Conservation (phyloP, 1,140 invertebrate genomes). For the Arion vulgaris region DNA sequence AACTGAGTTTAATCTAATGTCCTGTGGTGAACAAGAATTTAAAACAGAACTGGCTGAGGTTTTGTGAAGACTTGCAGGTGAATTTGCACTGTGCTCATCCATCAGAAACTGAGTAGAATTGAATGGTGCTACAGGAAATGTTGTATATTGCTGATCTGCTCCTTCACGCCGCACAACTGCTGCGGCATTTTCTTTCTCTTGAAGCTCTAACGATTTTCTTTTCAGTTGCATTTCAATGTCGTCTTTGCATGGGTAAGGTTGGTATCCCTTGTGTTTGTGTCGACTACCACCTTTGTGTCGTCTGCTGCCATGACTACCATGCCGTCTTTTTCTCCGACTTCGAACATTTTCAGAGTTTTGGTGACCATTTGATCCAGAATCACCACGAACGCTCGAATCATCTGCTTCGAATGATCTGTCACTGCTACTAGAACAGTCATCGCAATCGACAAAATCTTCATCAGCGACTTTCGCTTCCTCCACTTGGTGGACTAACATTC, state of each 20-base stretch:
- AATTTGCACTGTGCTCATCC: conserved; percentile 29
- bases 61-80: conserved; percentile 19
- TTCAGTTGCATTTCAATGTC: conserved; percentile 21
- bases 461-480: not conserved
- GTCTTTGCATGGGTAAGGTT: conserved; percentile 1
- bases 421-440: conserved; percentile 34
- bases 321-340: conserved; percentile 18
- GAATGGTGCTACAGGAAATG: conserved; percentile 34
- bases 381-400: conserved; percentile 1
- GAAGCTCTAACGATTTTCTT: conserved; percentile 25
- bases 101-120: conserved; percentile 40
- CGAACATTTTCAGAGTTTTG: not conserved
- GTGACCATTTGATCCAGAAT: not conserved
- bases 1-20: conserved; percentile 2
- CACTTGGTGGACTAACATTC: not conserved
- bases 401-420: conserved; percentile 37
- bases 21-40: not conserved
- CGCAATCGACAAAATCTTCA: conserved; percentile 11
- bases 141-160: conserved; percentile 18
- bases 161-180: conserved; percentile 23
- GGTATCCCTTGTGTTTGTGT: conserved; percentile 30
- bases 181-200: conserved; percentile 40
- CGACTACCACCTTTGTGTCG: conserved; percentile 34
- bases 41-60: conserved; percentile 16
- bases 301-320: conserved; percentile 40